Evolutionary conservation across 2,888 invertebrate genomes (phyloP).

Genomic region (Scaptomyza tumidula): DNA sequence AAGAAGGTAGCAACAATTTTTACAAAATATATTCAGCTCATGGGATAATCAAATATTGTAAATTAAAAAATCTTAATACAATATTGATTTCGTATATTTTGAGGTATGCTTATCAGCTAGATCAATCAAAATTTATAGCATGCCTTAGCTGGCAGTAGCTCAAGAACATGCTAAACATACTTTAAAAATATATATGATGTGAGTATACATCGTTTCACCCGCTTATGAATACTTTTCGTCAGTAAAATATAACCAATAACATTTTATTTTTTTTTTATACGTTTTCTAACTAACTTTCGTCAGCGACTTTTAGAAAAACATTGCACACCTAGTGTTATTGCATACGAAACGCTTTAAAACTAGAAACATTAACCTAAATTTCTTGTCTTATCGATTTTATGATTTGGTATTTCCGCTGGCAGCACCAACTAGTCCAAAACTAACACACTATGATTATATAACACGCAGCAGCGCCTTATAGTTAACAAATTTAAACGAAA

Average conservation of each 20-base stretch:
- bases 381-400: constrained; percentile 62
- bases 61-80: constrained; percentile 26
- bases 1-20: constrained; percentile 53
- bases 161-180: too few relatives aligned
- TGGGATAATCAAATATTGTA: constrained; percentile 78
- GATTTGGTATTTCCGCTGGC: constrained; percentile 60
- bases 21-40: constrained; percentile 36
- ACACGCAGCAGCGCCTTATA: constrained; percentile 24
- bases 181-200: too few relatives aligned
- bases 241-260: too few relatives aligned
- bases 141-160: too few relatives aligned
- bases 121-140: constrained; percentile 17
- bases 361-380: constrained; percentile 58
- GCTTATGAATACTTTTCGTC: too few relatives aligned
- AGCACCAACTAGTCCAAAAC: constrained; percentile 15
- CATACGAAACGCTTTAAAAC: constrained; percentile 9
- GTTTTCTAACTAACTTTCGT: neutral
- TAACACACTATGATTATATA: constrained; percentile 36
- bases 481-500: constrained; percentile 33
- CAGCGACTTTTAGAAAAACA: neutral
- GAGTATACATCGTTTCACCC: too few relatives aligned
- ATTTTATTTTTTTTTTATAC: neutral
- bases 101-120: constrained; percentile 9
- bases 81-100: neutral
- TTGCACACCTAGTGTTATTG: constrained; percentile 17